Conservation (phyloP, 2,113 vertebrate species). For the Nycticebus coucang region DNA sequence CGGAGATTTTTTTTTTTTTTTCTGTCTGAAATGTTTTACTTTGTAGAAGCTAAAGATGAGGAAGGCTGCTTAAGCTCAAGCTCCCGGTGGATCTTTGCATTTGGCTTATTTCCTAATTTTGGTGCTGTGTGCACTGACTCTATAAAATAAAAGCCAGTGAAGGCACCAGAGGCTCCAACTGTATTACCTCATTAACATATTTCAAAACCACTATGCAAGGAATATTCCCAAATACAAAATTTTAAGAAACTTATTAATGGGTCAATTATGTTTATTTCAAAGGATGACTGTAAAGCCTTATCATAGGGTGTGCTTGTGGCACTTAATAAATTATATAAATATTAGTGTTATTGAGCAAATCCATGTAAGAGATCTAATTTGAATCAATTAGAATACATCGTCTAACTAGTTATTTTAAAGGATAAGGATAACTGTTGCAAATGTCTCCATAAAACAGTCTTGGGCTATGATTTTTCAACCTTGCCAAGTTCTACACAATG, state of each 20-base stretch:
- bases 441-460: background rate
- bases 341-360: background rate
- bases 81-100: background rate
- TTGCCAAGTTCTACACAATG: background rate
- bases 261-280: background rate
- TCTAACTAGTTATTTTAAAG: background rate
- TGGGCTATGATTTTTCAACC: background rate
- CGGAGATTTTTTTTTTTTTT: slow-evolving; percentile 6
- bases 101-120: background rate
- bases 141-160: background rate
- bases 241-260: background rate
- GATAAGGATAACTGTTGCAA: background rate
- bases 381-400: background rate
- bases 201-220: background rate
- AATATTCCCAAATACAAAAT: background rate
- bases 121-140: background rate
- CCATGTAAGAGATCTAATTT: background rate
- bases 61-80: background rate
- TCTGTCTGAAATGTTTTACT: background rate
- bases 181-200: background rate
- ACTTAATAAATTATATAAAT: background rate
- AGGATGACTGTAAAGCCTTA: background rate
- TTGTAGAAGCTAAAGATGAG: background rate
- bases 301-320: background rate
- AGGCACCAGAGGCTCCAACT: background rate